Evolutionary conservation across 2,113 vertebrate species (phyloP).

Genomic region (Sphyrna mokarran): DNA sequence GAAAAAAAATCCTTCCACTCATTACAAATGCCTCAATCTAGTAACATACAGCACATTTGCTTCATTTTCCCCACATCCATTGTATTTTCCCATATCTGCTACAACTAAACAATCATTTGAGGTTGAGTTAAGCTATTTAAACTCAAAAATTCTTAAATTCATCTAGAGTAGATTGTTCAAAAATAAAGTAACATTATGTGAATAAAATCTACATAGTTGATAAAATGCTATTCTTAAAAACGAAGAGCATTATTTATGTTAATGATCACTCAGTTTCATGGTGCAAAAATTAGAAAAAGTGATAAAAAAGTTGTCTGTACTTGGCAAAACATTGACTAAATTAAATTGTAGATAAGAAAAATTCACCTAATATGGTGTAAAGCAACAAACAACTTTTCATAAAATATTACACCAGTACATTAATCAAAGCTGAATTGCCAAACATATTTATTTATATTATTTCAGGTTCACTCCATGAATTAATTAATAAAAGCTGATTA

Average conservation of each 20-base stretch:
- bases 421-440: background rate
- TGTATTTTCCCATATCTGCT: background rate
- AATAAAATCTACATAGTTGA: background rate
- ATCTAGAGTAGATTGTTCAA: background rate
- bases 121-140: background rate
- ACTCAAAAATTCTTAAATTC: background rate
- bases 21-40: background rate
- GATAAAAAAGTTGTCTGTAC: background rate
- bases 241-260: background rate
- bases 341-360: background rate
- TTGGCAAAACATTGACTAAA: too few relatives aligned
- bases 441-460: background rate
- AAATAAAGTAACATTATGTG: background rate
- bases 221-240: background rate
- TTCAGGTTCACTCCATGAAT: background rate
- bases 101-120: background rate
- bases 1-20: too few relatives aligned
- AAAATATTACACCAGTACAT: background rate
- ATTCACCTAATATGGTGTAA: background rate
- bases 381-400: background rate
- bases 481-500: background rate
- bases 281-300: background rate
- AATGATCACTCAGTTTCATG: background rate
- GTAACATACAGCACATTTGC: background rate
- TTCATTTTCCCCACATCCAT: background rate